Evolutionary conservation across 2,888 invertebrate species (phyloP), one percentile per base, ranked within the genome.

Genomic region (Zhuqinia jingwanae): DNA sequence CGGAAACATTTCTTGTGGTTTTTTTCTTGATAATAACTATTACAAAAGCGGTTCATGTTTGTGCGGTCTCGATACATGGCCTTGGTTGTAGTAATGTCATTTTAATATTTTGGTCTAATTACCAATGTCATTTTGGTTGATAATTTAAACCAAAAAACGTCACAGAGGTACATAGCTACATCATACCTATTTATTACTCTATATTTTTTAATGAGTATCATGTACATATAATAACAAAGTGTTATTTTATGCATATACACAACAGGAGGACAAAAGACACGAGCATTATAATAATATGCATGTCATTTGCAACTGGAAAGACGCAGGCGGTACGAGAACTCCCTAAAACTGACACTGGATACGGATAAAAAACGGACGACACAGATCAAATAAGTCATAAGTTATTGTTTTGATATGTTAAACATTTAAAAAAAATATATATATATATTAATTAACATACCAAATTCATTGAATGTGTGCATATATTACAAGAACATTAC

Each of bases 201-300:
- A n/a, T n/a, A n/a, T 17, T n/a, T 75, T 50, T 45, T 75, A 50
- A 75, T 70, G 15, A 53, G 30, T 75, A 10, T 53, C 53, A 5
- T n/a, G n/a, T n/a, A n/a, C 73, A 50, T 30, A 75, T 15, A 17
- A 47, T 73, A 73, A 73, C 17, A 53, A 75, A 75, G 50, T 75
- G 73, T 75, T 75, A 75, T 75, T 75, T 75, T 75, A 75, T 75
- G 73, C 27, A 75, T 25, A 75, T 75, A 17, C 50, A 53, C 73
- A 50, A n/a, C 50, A 25, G 27, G 50, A 53, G 73, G 30, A 75
- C 73, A 75, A 75, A 75, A 75, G 53, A 53, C n/a, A n/a, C n/a
- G n/a, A n/a, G 15, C n/a, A 27, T n/a, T n/a, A n/a, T n/a, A n/a
- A n/a, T n/a, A n/a, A n/a, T n/a, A n/a, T n/a, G n/a, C n/a, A n/a